Base-by-base conservation (phyloP, 2,113 vertebrate genomes). In the Protobothrops mucrosquamatus region DNA sequence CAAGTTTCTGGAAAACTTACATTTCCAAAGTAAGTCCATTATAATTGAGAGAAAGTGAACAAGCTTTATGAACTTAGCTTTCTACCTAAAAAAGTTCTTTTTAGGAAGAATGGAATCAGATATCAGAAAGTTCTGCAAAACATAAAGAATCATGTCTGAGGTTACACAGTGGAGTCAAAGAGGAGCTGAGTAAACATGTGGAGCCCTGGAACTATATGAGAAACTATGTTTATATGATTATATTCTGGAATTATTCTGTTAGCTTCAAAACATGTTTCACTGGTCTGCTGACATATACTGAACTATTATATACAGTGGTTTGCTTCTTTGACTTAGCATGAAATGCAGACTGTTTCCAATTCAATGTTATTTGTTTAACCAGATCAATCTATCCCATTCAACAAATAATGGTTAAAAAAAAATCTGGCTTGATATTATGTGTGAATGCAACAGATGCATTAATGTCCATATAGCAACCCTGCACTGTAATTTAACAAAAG, bases 11-110 rank as follows among this genome's bases (percentile, higher is more conserved):
- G 98, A 93, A 97, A 97, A 95, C 95, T 99, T 88, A 97, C 96
- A 93, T 98, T 99, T 96, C 98, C 98, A 69, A 97, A 98, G 99
- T 99, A 98, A 98, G 99, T 98, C n/a, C 48, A 57, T 85, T 43
- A 2, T 46, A 57, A 15, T 14, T 74, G 0, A 7, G 94, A 74
- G 43, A 90, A 43, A 26, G 34, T 93, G 4, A 88, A 0, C 55
- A 93, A 64, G 15, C 89, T 94, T 61, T 86, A 61, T 85, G 69
- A 23, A 94, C 46, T 90, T 59, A 81, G 56, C 92, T 10, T 20
- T 93, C 93, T 87, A 11, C 81, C 14, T 81, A 85, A 52, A 57
- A 88, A 52, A 22, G 34, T 2, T 94, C 15, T 11, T 12, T 90
- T 43, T 89, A 69, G 57, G 95, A 90, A 6, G 26, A n/a, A 24